Base-by-base conservation (phyloP, 2,888 invertebrate genomes). In the Lampropteryx suffumata region DNA sequence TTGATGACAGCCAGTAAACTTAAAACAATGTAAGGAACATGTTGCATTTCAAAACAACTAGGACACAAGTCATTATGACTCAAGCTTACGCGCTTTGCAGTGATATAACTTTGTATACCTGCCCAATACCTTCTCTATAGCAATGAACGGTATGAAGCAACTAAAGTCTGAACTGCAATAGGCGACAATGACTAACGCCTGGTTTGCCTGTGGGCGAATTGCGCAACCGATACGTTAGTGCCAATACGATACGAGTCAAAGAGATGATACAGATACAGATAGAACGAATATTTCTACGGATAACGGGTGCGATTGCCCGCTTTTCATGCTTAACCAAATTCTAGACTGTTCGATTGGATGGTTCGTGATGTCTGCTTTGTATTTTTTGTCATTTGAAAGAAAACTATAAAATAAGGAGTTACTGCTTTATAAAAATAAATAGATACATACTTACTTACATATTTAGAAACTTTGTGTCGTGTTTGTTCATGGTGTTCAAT, bases 131-230 rank as follows among this genome's bases (percentile, higher is more conserved):
- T 41, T 34, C 35, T 26, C 39, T 11, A 35, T 43, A 46, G 46
- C 34, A 46, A 29, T 29, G 42, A 46, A 37, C 46, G 28, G 32
- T 34, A 34, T 43, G 37, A 43, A 39, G 47, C 36, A 47, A 46
- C 33, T 33, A 14, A 28, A 27, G 29, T 28, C 28, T 43, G 40
- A 44, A 36, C 43, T 80, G 80, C 82, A 80, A 79, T 77, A 77
- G 73, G 73, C 77, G 81, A 86, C 87, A 85, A 82, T 85, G 82
- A 84, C 75, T 83, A 82, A 83, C 75, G 75, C 69, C 71, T 64
- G 65, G 42, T 32, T 62, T 59, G 71, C 61, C 61, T 66, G 71
- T 76, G 73, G 79, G 74, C 79, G 71, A 73, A 72, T 88, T 85
- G 84, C 79, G 77, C 77, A 87, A 87, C 66, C 65, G 66, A 65